Percentiles rank a stretch among this genome's conserved stretches.
phyloP scores from a whole-genome alignment of 2,113 vertebrate genomes.

The mouse (Mus musculus) region GRCm39 chr14:69576501-69577000 shows the following conservation, averaged over 20 bases:
- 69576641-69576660: neutral
- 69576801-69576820: neutral
- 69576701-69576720: neutral
- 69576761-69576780: neutral
- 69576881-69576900: neutral
- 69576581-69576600: neutral
- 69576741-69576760: neutral
- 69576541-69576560: neutral
- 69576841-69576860: neutral
- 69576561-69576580: neutral
- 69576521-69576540: neutral
- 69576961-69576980: neutral
- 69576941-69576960: neutral
- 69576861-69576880: neutral
- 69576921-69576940: neutral
- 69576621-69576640: neutral
- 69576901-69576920: neutral
- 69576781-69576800: neutral
- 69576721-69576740: neutral
- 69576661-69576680: neutral
- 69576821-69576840: neutral
- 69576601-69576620: neutral
- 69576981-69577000: neutral
- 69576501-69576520: neutral
- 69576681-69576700: neutral